phyloP scores from a whole-genome alignment of 2,888 invertebrate genomes.

The Liodrosophila aerea region DNA sequence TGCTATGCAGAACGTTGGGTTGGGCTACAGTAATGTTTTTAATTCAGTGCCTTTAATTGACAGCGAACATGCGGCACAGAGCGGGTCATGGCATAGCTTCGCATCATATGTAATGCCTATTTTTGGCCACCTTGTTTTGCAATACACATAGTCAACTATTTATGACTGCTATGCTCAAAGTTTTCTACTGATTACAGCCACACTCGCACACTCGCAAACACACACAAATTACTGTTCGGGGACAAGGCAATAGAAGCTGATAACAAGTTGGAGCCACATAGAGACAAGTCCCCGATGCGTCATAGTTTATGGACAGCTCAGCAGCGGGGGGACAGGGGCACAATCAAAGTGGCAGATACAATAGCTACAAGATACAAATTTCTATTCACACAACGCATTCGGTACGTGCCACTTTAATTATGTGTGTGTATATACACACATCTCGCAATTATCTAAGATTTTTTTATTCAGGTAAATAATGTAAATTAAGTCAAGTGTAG shows the following conservation, averaged over 20 bases:
- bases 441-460: constrained; percentile 4
- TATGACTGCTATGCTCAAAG: constrained; percentile 43
- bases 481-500: constrained; percentile 68
- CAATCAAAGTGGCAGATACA: constrained; percentile 10
- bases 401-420: constrained; percentile 25
- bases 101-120: constrained; percentile 59
- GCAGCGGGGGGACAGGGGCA: background rate
- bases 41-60: constrained; percentile 54
- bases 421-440: constrained; percentile 9
- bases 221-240: background rate
- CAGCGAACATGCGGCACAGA: constrained; percentile 43
- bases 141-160: constrained; percentile 39
- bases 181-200: constrained; percentile 53
- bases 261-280: constrained; percentile 22
- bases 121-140: constrained; percentile 41
- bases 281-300: constrained; percentile 10
- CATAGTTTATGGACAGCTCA: constrained; percentile 1
- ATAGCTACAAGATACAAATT: constrained; percentile 22
- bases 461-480: background rate
- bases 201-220: background rate
- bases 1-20: constrained; percentile 16
- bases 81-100: constrained; percentile 13
- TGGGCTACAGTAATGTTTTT: constrained; percentile 23
- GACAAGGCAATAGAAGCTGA: constrained; percentile 9
- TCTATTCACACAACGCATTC: constrained; percentile 5